Evolutionary conservation across 1,140 invertebrate genomes (phyloP).

Genomic region (Apis dorsata): DNA sequence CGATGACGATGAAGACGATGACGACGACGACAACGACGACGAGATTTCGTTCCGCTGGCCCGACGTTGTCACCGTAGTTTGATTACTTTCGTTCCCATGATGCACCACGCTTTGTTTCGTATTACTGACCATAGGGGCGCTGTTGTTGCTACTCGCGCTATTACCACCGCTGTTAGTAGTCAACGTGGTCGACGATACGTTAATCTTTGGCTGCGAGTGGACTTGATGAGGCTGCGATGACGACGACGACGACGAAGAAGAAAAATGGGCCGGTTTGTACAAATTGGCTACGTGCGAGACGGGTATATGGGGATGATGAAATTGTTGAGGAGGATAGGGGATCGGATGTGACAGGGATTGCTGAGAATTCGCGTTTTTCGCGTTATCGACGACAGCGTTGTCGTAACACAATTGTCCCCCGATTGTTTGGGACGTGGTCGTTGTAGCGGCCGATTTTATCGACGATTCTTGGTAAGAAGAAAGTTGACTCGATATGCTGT

Average conservation of each 20-base stretch:
- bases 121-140: background rate
- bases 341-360: constrained; percentile 57
- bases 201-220: constrained; percentile 60
- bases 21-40: background rate
- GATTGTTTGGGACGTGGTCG: constrained; percentile 41
- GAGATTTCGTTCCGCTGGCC: constrained; percentile 35
- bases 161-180: constrained; percentile 37
- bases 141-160: constrained; percentile 2
- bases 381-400: constrained; percentile 43
- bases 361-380: constrained; percentile 47
- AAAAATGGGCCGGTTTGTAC: constrained; percentile 72
- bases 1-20: background rate
- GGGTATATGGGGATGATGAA: constrained; percentile 70
- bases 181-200: constrained; percentile 30
- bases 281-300: constrained; percentile 70
- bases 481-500: constrained; percentile 68
- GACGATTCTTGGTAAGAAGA: constrained; percentile 63
- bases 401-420: constrained; percentile 54
- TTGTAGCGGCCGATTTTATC: constrained; percentile 43
- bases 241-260: constrained; percentile 46
- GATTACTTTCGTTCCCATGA: constrained; percentile 36
- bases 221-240: constrained; percentile 48
- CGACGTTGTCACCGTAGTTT: background rate
- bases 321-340: constrained; percentile 61
- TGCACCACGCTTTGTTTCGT: constrained; percentile 50